Conservation (phyloP, 2,888 invertebrate genomes). For the Lapara coniferarum region DNA sequence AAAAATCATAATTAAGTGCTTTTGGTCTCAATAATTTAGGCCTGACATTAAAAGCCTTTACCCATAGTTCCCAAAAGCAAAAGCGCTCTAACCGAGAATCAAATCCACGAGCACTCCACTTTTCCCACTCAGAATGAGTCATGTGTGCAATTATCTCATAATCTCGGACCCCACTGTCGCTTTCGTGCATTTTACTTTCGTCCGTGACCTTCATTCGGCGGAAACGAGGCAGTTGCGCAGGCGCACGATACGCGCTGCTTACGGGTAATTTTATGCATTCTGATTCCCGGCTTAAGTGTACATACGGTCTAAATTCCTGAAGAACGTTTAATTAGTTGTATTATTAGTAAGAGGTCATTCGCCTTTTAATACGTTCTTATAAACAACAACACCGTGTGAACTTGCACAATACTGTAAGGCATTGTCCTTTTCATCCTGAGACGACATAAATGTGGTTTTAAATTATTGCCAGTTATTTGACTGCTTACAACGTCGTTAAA, state of each 20-base stretch:
- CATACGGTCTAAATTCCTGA: too few species aligned
- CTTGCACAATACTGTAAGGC: background rate
- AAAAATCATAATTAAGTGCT: too few species aligned
- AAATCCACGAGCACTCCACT: too few species aligned
- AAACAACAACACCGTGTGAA: background rate
- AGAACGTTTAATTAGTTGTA: background rate
- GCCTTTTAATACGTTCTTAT: background rate
- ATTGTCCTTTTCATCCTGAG: background rate
- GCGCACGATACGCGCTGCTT: background rate
- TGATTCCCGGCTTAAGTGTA: background rate
- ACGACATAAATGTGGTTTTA: background rate
- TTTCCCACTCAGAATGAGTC: background rate
- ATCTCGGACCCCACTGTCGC: conserved; percentile 12
- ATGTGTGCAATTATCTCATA: background rate
- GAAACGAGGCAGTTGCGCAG: conserved; percentile 20
- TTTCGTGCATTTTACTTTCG: conserved; percentile 29
- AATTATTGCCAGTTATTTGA: background rate
- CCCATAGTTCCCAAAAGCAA: too few species aligned
- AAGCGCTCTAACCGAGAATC: too few species aligned
- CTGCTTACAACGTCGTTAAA: background rate
- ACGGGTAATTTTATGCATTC: background rate
- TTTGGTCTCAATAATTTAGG: too few species aligned
- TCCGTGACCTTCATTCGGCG: conserved; percentile 25
- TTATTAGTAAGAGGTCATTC: background rate
- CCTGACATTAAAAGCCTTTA: too few species aligned